These are phyloP conservation scores for Sorex fumeus DNA, from an alignment of 2,113 vertebrate species.

Conservation along the genomic window DNA sequence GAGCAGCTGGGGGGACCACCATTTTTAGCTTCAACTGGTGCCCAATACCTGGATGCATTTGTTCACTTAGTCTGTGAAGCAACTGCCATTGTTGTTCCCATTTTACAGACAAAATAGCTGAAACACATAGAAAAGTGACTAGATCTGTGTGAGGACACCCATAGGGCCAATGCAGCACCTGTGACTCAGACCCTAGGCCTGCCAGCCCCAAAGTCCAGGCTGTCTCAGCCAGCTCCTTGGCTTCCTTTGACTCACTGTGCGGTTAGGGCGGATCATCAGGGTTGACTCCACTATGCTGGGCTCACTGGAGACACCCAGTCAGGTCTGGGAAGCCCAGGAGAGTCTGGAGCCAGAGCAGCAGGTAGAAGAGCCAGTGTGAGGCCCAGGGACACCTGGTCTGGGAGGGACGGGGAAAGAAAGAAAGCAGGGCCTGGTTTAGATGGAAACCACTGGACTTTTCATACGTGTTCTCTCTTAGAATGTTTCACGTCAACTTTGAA, in stretches of 20 bases:
- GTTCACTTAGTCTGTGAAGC: background rate
- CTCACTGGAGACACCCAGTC: background rate
- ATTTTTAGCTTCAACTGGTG: background rate
- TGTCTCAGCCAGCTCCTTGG: fast-evolving
- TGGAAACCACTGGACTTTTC: no score
- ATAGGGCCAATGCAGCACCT: fast-evolving
- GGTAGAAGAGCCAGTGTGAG: background rate
- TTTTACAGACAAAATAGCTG: background rate
- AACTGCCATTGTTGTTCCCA: background rate
- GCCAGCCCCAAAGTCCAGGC: fast-evolving
- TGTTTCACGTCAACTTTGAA: background rate
- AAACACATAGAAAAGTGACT: background rate
- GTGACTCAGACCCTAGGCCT: background rate
- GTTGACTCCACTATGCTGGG: fast-evolving
- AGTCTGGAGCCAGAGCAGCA: background rate
- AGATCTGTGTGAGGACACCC: background rate
- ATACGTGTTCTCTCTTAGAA: background rate
- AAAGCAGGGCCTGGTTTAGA: background rate
- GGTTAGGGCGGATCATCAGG: fast-evolving
- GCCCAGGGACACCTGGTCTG: background rate
- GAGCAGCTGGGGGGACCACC: background rate
- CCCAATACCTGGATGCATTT: background rate
- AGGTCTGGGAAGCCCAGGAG: background rate
- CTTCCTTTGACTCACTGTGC: background rate
- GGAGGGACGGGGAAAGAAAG: no score